Evolutionary conservation across 2,888 invertebrate genomes (phyloP), one percentile per base, ranked within the genome.

Genomic region (Andrena fulva): DNA sequence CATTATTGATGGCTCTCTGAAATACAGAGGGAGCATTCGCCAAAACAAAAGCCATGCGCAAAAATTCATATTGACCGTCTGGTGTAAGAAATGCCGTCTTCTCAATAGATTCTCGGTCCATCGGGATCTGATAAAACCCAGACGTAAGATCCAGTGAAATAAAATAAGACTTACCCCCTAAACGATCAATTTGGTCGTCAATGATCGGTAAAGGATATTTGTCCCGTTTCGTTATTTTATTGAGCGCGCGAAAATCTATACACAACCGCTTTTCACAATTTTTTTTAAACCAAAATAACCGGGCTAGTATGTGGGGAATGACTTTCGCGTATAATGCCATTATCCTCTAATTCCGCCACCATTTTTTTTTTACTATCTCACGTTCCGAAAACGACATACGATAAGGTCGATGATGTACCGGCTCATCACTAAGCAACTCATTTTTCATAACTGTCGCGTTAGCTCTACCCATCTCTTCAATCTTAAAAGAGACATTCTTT

Each of bases 371-470:
- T 5, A 50, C 50, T n/a, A 0, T 50, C 6, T 50, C 50, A 5
- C 50, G n/a, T 50, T 50, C n/a, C 0, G n/a, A n/a, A 52, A 52
- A 52, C 5, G 50, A n/a, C 50, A 52, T n/a, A 16, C 50, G 16
- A n/a, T 52, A 52, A 52, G 50, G 50, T 52, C 50, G 16, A 52
- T 52, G n/a, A 52, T n/a, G 2, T 52, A 52, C n/a, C n/a, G n/a
- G n/a, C 50, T 52, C n/a, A 52, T 52, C 50, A 52, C n/a, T 52
- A 42, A 60, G 54, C 29, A 87, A 54, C 60, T 87, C 78, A 1
- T 89, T 87, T 50, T 84, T 80, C 78, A 89, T 83, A 33, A 85
- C 82, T 3, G 60, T 62, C 6, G 70, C 76, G 8, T 70, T 77
- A 7, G 73, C n/a, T 5, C 60, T 16, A 0, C 63, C 63, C 68